These are phyloP conservation scores for Pelosia muscerda DNA, from an alignment of 2,888 invertebrate species.

Conservation along the genomic window DNA sequence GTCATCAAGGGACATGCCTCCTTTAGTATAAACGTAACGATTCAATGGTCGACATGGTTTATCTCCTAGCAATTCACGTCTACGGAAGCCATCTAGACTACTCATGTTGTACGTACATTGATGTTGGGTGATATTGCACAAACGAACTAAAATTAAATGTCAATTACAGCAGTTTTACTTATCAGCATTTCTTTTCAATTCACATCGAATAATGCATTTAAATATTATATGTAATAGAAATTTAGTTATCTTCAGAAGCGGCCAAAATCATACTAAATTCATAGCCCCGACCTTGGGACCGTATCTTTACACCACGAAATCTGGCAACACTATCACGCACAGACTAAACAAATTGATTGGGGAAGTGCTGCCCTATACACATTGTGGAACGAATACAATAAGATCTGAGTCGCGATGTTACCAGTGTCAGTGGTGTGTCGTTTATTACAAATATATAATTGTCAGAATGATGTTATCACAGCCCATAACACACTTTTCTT, in stretches of 20 bases:
- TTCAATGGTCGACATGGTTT: too few relatives aligned
- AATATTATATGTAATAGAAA: background rate
- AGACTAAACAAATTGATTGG: slow-evolving; percentile 11
- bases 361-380: background rate
- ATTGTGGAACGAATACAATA: background rate
- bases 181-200: background rate
- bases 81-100: background rate
- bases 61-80: too few relatives aligned
- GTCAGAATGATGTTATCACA: slow-evolving; percentile 51
- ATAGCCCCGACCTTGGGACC: background rate
- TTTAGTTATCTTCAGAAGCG: background rate
- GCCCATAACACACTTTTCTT: slow-evolving; percentile 41
- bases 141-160: background rate
- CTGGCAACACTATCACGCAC: slow-evolving; percentile 7
- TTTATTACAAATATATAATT: slow-evolving; percentile 11
- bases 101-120: background rate
- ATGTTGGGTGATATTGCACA: background rate
- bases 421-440: background rate
- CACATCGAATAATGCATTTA: slow-evolving; percentile 6
- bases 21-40: background rate
- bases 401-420: background rate
- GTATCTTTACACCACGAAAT: background rate
- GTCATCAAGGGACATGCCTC: background rate
- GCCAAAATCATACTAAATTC: background rate
- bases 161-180: slow-evolving; percentile 13